Evolutionary conservation across 2,797 vertebrate species (phyloP).

Genomic region (Manis pentadactyla): DNA sequence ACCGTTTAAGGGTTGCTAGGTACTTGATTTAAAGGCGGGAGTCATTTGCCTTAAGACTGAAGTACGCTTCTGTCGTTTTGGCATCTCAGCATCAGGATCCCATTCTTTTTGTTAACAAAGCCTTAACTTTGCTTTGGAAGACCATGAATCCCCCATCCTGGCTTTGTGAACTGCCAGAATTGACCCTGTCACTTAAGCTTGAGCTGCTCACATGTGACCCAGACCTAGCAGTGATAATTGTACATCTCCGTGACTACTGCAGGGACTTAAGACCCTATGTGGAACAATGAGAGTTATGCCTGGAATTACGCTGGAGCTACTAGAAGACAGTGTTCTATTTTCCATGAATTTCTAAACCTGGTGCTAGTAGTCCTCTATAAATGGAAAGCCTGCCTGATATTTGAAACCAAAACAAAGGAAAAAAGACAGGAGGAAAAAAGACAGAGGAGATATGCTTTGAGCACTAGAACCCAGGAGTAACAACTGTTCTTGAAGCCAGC

Average conservation of each 20-base stretch:
- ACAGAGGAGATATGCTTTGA: neutral
- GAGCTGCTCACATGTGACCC: neutral
- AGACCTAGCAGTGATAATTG: neutral
- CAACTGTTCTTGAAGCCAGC: neutral
- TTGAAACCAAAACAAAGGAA: neutral
- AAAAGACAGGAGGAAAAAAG: neutral
- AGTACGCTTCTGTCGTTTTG: neutral
- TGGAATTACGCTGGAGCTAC: neutral
- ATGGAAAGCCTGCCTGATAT: neutral
- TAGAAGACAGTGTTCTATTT: neutral
- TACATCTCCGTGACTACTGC: neutral
- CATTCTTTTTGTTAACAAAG: neutral
- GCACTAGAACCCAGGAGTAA: neutral
- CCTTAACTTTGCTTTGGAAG: neutral
- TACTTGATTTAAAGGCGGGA: neutral
- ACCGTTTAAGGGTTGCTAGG: neutral
- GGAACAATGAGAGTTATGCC: neutral
- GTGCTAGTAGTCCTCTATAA: neutral
- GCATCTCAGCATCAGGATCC: neutral
- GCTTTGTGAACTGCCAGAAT: neutral
- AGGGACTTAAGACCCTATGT: neutral
- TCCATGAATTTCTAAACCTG: neutral
- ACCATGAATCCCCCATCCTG: neutral
- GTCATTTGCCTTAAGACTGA: neutral
- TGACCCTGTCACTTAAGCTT: neutral